Conservation (phyloP, 92 coral and sea anemone species). For the Zoanthus gigantus region DNA sequence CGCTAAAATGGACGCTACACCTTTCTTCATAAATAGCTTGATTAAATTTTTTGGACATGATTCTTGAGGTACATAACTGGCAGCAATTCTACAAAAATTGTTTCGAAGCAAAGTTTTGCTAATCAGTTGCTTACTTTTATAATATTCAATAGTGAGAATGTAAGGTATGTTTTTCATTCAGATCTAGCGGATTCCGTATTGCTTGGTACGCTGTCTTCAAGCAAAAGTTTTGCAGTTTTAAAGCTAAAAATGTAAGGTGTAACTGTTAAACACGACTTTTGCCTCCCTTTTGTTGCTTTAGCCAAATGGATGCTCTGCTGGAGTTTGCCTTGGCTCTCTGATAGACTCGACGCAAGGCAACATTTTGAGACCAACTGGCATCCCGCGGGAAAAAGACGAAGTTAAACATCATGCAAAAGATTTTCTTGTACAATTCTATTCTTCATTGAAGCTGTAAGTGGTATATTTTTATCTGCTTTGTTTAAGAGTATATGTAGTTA, state of each 20-base stretch:
- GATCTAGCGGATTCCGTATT: too few relatives aligned
- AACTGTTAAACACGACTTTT: not conserved
- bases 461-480: not conserved
- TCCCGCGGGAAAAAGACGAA: constrained; percentile 61
- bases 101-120: too few relatives aligned
- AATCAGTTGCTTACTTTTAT: too few relatives aligned
- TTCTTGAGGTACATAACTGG: too few relatives aligned
- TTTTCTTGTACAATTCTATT: constrained; percentile 66
- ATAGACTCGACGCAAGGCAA: constrained; percentile 67
- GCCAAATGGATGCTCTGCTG: constrained; percentile 63
- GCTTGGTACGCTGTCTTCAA: too few relatives aligned
- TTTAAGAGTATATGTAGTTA: too few relatives aligned
- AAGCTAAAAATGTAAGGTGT: not conserved
- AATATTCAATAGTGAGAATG: too few relatives aligned
- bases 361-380: constrained; percentile 54
- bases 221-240: not conserved
- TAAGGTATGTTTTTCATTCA: too few relatives aligned
- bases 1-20: too few relatives aligned
- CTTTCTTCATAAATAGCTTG: too few relatives aligned
- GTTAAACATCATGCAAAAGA: constrained; percentile 70
- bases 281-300: not conserved
- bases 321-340: constrained; percentile 72
- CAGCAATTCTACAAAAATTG: too few relatives aligned
- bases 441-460: constrained; percentile 66
- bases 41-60: too few relatives aligned